Evolutionary conservation across 2,113 vertebrate species (phyloP), one percentile per base, ranked within the genome.

Genomic region (Gracilinanus agilis): DNA sequence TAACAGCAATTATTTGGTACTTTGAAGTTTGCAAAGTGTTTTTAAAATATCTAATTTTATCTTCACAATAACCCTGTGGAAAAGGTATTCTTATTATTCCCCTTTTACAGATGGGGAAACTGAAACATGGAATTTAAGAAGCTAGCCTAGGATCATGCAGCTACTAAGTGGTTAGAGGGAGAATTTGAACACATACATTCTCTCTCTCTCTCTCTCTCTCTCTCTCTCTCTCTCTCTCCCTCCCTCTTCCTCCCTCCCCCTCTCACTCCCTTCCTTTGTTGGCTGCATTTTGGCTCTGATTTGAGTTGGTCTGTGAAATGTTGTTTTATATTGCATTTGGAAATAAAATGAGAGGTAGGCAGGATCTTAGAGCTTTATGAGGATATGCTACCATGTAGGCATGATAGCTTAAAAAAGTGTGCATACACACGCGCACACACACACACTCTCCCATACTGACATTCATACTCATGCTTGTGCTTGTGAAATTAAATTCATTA

Each of bases 171-270:
- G 58, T 55, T 40, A 12, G 44, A 44, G 54, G 24, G 1, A 23
- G 75, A 21, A 19, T 40, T 0, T 29, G 54, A 75, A 3, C 19
- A 16, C 9, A 0, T 0, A 24, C n/a, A 54, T 29, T n/a, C 1
- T 75, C 55, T 88, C 91, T 53, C n/a, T 44, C 9, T n/a, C 24
- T 11, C 25, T 11, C 49, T 23, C 90, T 34, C n/a, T 53, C 25
- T 0, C n/a, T 23, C 16, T 0, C 10, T 54, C 3, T 0, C 44
- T 53, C 44, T 9, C 49, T 5, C 49, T 5, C 5, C 9, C 24
- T 11, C 25, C 11, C 49, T 23, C 90, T 34, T 44, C 54, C 25
- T 0, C n/a, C 16, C 16, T 0, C 10, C 54, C 3, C 0, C 44
- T 53, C 44, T 9, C 49, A 2, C 49, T 5, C 5, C 2, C 49